These are phyloP conservation scores for Sinelater perroti DNA, from an alignment of 2,888 invertebrate genomes.

Conservation along the genomic window DNA sequence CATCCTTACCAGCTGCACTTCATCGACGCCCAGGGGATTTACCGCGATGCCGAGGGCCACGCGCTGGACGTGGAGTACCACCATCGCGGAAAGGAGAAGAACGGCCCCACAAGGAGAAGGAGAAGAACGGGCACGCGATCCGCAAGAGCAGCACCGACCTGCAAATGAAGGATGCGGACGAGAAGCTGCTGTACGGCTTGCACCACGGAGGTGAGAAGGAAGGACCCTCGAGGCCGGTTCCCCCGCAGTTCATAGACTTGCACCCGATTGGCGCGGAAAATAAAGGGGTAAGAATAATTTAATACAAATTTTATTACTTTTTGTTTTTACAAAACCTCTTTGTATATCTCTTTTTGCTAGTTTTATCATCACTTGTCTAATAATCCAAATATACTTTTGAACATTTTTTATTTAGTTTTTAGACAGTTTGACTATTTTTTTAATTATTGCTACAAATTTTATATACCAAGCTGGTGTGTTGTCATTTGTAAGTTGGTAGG, in stretches of 20 bases:
- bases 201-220: conserved; percentile 32
- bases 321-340: too few relatives aligned
- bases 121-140: conserved; percentile 31
- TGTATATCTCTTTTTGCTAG: too few relatives aligned
- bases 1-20: conserved; percentile 58
- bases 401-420: too few relatives aligned
- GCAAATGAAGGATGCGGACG: conserved; percentile 34
- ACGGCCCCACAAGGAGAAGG: conserved; percentile 30
- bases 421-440: too few relatives aligned
- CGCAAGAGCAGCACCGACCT: conserved; percentile 29
- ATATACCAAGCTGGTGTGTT: too few relatives aligned
- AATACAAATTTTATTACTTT: too few relatives aligned
- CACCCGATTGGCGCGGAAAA: conserved; percentile 56
- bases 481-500: too few relatives aligned
- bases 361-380: too few relatives aligned
- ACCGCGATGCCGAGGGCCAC: conserved; percentile 57
- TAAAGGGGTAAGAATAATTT: conserved; percentile 55
- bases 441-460: too few relatives aligned
- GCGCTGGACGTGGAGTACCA: conserved; percentile 45
- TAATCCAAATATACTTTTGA: too few relatives aligned
- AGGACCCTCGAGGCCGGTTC: conserved; percentile 46
- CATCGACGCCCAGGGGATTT: conserved; percentile 58
- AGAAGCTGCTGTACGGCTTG: conserved; percentile 46
- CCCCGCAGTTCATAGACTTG: conserved; percentile 59
- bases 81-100: conserved; percentile 35